These are phyloP conservation scores for Agraylea sexmaculata DNA, from an alignment of 1,140 invertebrate species.

Conservation along the genomic window DNA sequence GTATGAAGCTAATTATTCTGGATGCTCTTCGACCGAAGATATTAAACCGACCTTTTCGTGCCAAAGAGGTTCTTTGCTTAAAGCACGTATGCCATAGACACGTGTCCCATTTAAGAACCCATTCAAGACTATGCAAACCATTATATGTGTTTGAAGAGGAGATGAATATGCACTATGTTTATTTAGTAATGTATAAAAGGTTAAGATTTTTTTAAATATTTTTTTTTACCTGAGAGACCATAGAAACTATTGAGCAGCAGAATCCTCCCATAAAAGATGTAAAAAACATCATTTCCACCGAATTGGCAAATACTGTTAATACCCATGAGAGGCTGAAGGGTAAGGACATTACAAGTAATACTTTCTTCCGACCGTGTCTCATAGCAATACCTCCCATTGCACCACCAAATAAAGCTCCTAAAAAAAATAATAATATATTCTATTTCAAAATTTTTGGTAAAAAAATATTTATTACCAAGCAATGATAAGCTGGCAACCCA, in stretches of 20 bases:
- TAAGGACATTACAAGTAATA: conserved; percentile 59
- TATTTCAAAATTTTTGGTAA: too few species aligned
- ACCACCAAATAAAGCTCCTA: conserved; percentile 64
- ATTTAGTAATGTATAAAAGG: conserved; percentile 1
- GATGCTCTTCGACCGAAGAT: too few species aligned
- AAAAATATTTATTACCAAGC: conserved; percentile 42
- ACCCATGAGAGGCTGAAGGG: conserved; percentile 70
- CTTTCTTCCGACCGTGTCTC: conserved; percentile 59
- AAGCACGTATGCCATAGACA: too few species aligned
- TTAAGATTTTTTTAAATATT: background rate
- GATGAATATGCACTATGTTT: background rate
- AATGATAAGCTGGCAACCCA: conserved; percentile 75
- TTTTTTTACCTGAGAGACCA: conserved; percentile 61
- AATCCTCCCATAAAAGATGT: conserved; percentile 72
- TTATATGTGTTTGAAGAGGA: too few species aligned
- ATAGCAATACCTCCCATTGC: conserved; percentile 68
- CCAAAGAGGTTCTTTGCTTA: too few species aligned
- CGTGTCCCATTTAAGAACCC: too few species aligned
- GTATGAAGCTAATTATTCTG: too few species aligned
- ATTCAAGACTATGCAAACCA: too few species aligned
- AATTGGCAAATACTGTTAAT: conserved; percentile 60
- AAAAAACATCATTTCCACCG: conserved; percentile 67
- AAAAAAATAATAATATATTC: conserved; percentile 8
- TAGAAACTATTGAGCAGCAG: conserved; percentile 69
- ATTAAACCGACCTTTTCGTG: too few species aligned